Conservation (phyloP, 2,797 vertebrate species). For the Pygocentrus nattereri region DNA sequence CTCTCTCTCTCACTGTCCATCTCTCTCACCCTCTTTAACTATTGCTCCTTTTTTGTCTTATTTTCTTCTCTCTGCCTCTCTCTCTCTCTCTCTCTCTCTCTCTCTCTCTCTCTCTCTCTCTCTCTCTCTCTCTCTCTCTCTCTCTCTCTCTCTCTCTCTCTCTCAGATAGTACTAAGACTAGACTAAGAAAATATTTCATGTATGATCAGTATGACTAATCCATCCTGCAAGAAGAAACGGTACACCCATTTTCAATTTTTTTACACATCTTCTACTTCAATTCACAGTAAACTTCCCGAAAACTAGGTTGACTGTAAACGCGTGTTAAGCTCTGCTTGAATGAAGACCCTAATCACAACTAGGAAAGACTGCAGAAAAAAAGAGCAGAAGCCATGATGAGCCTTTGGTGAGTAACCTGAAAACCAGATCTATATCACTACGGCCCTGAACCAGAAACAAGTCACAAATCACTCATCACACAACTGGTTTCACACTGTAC, state of each 20-base stretch:
- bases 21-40: too few relatives aligned
- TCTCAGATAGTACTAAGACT: not conserved
- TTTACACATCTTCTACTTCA: too few relatives aligned
- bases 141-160: not conserved
- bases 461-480: conserved; percentile 15
- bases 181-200: not conserved
- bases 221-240: too few relatives aligned
- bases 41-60: too few relatives aligned
- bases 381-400: not conserved
- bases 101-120: not conserved
- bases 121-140: not conserved
- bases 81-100: not conserved
- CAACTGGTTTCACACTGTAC: conserved; percentile 14
- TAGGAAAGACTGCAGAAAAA: not conserved
- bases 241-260: too few relatives aligned
- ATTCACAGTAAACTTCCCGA: too few relatives aligned
- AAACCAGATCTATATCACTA: conserved; percentile 27
- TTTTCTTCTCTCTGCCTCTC: too few relatives aligned
- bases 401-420: conserved; percentile 7
- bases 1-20: too few relatives aligned
- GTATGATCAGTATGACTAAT: not conserved
- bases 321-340: not conserved
- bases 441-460: conserved; percentile 26
- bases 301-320: too few relatives aligned
- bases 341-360: not conserved